A percentile compares a stretch with the other conserved stretches of the same genome.
phyloP scores from a whole-genome alignment of 2,797 vertebrate genomes.

The Neomorphus geoffroyi region DNA sequence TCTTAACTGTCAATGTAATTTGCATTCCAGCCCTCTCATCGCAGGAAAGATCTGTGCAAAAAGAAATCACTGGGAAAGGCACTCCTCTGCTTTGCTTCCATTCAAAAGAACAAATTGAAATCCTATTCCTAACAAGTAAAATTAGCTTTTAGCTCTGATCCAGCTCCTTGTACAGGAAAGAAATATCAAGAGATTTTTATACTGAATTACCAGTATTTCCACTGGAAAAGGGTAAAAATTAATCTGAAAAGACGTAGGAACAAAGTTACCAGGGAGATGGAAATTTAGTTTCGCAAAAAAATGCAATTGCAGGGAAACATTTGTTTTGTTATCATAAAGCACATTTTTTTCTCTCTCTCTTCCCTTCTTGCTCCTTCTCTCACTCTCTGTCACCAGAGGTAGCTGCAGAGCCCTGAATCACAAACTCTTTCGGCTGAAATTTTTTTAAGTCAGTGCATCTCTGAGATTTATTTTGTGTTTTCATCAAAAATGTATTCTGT shows the following conservation, averaged over 20 bases:
- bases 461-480: neutral
- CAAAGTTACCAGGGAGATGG: neutral
- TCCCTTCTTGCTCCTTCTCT: neutral
- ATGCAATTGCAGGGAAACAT: neutral
- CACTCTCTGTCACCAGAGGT: constrained; percentile 1
- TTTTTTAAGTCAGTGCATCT: neutral
- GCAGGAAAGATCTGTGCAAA: neutral
- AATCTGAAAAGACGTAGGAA: neutral
- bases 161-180: neutral
- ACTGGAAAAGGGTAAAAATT: neutral
- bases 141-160: neutral
- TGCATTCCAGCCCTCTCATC: neutral
- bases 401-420: neutral
- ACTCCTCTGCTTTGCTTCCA: neutral
- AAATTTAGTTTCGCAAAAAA: neutral
- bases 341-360: neutral
- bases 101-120: neutral
- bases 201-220: neutral
- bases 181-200: neutral
- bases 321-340: neutral
- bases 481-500: neutral
- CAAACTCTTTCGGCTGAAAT: neutral
- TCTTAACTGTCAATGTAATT: neutral
- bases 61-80: neutral
- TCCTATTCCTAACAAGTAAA: neutral